Percentiles rank a stretch among this genome's conserved stretches.
Conservation (phyloP, 2,113 vertebrate species). For the Riparia riparia region DNA sequence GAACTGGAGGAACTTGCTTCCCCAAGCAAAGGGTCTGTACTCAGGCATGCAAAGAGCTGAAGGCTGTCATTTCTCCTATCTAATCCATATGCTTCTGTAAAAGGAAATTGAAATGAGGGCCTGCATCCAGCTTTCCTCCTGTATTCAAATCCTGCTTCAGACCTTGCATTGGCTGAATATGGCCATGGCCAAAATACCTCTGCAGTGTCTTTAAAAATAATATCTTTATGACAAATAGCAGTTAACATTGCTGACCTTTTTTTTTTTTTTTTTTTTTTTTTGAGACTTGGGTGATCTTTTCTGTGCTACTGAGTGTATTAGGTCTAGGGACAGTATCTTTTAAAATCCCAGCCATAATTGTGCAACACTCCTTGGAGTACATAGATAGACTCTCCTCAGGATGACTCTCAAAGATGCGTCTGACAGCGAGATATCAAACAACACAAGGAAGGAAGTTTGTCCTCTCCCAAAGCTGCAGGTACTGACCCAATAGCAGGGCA, state of each 20-base stretch:
- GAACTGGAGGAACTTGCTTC: background rate
- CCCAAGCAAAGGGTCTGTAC: background rate
- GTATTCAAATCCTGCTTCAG: background rate
- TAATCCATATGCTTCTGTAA: background rate
- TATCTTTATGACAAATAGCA: background rate
- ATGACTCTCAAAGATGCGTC: background rate
- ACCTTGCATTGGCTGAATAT: background rate
- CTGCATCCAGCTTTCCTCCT: background rate
- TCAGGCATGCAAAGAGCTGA: background rate
- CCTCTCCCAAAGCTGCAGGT: background rate
- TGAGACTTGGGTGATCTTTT: background rate
- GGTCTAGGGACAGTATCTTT: background rate
- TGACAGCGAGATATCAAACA: background rate
- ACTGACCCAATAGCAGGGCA: background rate
- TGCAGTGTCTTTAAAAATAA: background rate
- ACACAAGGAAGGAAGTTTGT: background rate
- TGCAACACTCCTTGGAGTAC: background rate
- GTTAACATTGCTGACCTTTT: background rate
- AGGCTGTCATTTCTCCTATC: background rate
- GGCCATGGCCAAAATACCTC: background rate
- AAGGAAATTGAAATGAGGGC: background rate
- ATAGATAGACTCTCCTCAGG: background rate
- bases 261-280: background rate
- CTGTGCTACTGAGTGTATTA: background rate
- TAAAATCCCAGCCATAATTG: background rate